phyloP scores from a whole-genome alignment of 2,797 vertebrate species.

The Propithecus deckenii region DNA sequence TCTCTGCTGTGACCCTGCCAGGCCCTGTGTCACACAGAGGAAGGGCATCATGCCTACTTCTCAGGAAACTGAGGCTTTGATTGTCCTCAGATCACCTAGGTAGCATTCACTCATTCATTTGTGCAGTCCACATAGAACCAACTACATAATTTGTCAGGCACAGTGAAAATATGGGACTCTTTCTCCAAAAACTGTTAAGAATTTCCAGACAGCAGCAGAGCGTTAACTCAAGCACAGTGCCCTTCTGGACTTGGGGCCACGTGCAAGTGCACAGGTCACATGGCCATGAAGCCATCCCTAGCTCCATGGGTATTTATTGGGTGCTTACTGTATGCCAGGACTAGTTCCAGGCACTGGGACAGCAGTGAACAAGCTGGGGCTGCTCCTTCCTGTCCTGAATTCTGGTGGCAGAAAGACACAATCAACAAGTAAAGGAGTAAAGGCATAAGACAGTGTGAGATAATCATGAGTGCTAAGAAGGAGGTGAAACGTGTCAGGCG shows the following conservation, averaged over 20 bases:
- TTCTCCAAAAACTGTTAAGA: neutral
- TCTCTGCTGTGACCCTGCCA: neutral
- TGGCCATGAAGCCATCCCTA: neutral
- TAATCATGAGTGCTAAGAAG: neutral
- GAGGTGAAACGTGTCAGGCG: neutral
- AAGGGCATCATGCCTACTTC: neutral
- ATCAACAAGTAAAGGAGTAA: neutral
- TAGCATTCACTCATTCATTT: neutral
- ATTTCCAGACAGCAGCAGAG: neutral
- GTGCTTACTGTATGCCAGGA: too few species aligned
- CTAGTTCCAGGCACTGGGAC: neutral
- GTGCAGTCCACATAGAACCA: neutral
- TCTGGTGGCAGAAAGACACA: too few species aligned
- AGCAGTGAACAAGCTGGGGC: neutral
- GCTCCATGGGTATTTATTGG: neutral
- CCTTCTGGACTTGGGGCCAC: neutral
- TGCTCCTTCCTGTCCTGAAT: neutral
- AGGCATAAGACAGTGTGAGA: neutral
- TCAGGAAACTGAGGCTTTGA: neutral
- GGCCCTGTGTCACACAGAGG: neutral
- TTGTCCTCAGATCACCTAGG: too few species aligned
- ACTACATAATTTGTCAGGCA: neutral
- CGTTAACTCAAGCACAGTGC: neutral
- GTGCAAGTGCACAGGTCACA: neutral
- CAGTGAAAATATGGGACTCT: neutral